Percentiles rank a stretch among this genome's conserved stretches.
Evolutionary conservation across 2,888 invertebrate species (phyloP).

Genomic region (Aradus depressus): DNA sequence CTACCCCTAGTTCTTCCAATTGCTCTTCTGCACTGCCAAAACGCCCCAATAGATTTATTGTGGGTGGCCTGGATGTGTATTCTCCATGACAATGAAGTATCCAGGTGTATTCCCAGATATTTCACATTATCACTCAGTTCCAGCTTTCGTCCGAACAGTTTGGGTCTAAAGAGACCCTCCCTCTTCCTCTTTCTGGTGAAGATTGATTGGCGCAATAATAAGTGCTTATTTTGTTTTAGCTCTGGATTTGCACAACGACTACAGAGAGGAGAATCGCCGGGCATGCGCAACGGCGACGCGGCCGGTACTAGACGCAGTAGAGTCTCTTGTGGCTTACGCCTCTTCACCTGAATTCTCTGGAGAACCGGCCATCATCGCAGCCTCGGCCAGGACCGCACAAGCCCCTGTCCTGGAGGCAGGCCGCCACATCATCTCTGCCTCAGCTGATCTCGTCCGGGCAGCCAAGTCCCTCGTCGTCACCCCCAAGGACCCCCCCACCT

Average conservation of each 20-base stretch:
- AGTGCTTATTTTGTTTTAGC: slow-evolving; percentile 33
- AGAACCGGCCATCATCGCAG: slow-evolving; percentile 81
- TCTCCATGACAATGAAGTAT: too few relatives aligned
- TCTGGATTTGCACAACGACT: slow-evolving; percentile 44
- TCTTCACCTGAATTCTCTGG: slow-evolving; percentile 88
- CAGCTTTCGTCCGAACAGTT: too few relatives aligned
- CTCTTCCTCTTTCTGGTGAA: too few relatives aligned
- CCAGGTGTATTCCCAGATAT: too few relatives aligned
- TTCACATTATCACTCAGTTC: too few relatives aligned
- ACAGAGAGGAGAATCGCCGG: slow-evolving; percentile 61
- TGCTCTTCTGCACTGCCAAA: too few relatives aligned
- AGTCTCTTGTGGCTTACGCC: slow-evolving; percentile 84
- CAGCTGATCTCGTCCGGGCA: slow-evolving; percentile 78
- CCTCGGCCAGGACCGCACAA: slow-evolving; percentile 70
- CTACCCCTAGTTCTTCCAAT: too few relatives aligned
- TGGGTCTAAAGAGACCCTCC: too few relatives aligned
- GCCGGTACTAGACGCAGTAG: slow-evolving; percentile 81
- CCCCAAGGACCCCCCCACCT: slow-evolving; percentile 83
- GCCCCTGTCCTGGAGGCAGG: slow-evolving; percentile 81
- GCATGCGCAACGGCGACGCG: slow-evolving; percentile 66
- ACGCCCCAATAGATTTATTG: too few relatives aligned
- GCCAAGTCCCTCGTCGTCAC: slow-evolving; percentile 80
- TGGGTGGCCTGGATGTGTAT: too few relatives aligned
- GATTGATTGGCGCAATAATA: too few relatives aligned
- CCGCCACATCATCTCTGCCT: slow-evolving; percentile 57